phyloP scores from a whole-genome alignment of 2,888 invertebrate genomes.

The Pimpla rufipes region DNA sequence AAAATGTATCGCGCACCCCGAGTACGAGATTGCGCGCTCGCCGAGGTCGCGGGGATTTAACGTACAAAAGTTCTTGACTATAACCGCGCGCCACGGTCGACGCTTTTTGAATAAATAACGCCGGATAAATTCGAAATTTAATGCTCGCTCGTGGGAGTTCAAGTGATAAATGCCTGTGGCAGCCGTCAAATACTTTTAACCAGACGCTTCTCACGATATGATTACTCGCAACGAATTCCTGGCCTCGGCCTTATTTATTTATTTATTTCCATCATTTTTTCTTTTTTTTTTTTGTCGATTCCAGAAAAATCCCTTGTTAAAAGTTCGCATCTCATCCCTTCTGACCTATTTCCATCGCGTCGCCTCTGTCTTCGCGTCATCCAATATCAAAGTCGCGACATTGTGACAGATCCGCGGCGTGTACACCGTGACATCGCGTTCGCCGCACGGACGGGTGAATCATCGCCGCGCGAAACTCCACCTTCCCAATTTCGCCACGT shows the following conservation, averaged over 20 bases:
- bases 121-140: conserved; percentile 5
- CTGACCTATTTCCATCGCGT: too few relatives aligned
- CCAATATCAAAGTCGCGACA: neutral
- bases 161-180: neutral
- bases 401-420: neutral
- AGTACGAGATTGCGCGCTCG: conserved; percentile 2
- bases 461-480: neutral
- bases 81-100: neutral
- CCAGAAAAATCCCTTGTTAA: too few relatives aligned
- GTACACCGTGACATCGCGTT: too few relatives aligned
- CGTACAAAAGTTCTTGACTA: neutral
- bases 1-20: conserved; percentile 28
- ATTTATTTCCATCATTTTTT: neutral
- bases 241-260: neutral
- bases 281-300: too few relatives aligned
- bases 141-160: neutral
- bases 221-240: conserved; percentile 4
- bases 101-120: conserved; percentile 1
- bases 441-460: neutral
- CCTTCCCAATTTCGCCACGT: neutral
- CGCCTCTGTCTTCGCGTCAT: too few relatives aligned
- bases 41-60: neutral
- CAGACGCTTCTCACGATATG: neutral
- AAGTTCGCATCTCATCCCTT: too few relatives aligned
- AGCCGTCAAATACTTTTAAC: neutral